Base-by-base conservation (phyloP, 2,113 vertebrate species). In the Muntiacus reevesi region DNA sequence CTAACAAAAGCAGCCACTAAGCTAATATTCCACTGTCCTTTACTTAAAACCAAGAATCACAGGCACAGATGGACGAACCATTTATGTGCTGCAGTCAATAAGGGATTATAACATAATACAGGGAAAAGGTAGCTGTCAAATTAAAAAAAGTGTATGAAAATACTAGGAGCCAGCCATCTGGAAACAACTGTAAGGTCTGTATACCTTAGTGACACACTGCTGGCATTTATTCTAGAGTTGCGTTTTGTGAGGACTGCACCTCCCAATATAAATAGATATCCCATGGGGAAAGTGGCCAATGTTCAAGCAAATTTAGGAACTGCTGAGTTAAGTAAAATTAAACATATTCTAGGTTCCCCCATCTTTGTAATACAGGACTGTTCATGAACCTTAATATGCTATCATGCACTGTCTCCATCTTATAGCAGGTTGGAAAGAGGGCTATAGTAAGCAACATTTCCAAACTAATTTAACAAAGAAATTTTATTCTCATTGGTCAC, bases 11-110 rank as follows among this genome's bases (percentile, higher is more conserved):
- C 89, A 86, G 15, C 45, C 36, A 90, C 19, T 67, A 76, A 95
- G 27, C 52, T 64, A 95, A 83, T 81, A 47, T 50, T 54, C 74
- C 15, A 3, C 5, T 57, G 36, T 43, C 40, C 25, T 87, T 82
- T 30, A 60, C 36, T 90, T 76, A 87, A 95, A 97, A 64, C 40
- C 62, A 95, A 91, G 74, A 93, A 43, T 57, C 40, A 96, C 28
- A 95, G 64, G 23, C 55, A 79, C 16, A 92, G 76, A 91, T 57
- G 55, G 55, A 92, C 60, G 76, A 95, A 86, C 27, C 54, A 92
- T 95, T 85, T 60, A 30, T 74, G 43, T 90, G 11, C 10, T 87
- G 21, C 16, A 54, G 33, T 67, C 47, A 45, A 8, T 74, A 90
- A 47, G 17, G 36, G 28, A 87, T 55, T 47, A 45, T 78, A 62